Conservation (phyloP, 2,797 vertebrate genomes). For the Falco berigora region DNA sequence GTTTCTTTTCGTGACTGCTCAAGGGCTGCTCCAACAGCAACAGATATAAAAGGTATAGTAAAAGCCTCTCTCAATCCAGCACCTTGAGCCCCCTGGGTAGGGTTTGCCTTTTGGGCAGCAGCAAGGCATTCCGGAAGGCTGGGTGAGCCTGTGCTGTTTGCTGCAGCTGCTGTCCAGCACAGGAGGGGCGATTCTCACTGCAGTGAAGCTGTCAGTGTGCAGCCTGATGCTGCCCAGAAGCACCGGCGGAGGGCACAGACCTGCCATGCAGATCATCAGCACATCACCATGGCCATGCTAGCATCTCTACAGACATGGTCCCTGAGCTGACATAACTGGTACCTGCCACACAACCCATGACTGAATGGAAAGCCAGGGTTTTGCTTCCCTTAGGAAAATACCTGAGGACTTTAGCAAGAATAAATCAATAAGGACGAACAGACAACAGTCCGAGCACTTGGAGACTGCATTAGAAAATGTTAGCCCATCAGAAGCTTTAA, state of each 20-base stretch:
- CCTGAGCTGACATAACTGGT: not conserved
- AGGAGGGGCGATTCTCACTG: not conserved
- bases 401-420: not conserved
- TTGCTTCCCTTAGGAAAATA: not conserved
- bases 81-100: not conserved
- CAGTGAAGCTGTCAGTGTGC: too few relatives aligned
- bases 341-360: not conserved
- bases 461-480: not conserved
- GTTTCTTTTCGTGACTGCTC: not conserved
- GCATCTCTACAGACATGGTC: fast-evolving
- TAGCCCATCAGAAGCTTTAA: not conserved
- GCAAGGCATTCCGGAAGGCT: not conserved
- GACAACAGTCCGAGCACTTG: not conserved
- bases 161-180: not conserved
- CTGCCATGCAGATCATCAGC: too few relatives aligned
- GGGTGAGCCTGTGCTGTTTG: fast-evolving
- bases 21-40: not conserved
- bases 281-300: fast-evolving
- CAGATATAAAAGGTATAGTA: not conserved
- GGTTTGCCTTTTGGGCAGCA: not conserved
- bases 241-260: not conserved
- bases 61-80: not conserved
- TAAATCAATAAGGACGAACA: not conserved
- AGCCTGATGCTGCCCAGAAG: not conserved
- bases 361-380: not conserved